A percentile compares a stretch with the other conserved stretches of the same genome.
Conservation (phyloP, 2,113 vertebrate genomes). For the Tamias sibiricus region DNA sequence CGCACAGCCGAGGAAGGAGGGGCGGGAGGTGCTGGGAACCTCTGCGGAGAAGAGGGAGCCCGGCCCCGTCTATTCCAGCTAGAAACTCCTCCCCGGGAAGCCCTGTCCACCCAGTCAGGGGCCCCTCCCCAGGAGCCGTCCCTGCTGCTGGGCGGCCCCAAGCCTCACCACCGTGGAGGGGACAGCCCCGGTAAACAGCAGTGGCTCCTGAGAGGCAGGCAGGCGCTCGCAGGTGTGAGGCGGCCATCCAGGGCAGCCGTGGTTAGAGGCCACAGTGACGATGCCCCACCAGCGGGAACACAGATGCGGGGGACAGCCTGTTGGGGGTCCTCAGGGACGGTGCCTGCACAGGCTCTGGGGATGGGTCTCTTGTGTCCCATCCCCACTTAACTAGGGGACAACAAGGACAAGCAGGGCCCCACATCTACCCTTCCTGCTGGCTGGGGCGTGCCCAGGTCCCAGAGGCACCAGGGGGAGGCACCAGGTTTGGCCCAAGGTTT, state of each 20-base stretch:
- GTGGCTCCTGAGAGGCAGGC: background rate
- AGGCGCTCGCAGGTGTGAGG: background rate
- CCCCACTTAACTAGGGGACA: background rate
- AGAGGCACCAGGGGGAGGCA: background rate
- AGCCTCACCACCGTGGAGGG: background rate
- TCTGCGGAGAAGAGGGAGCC: too few species aligned
- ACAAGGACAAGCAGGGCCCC: fast-evolving
- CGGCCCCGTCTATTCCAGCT: too few species aligned
- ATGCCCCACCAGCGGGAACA: too few species aligned
- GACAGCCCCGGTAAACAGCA: background rate
- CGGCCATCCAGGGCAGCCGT: background rate
- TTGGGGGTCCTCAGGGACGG: slow-evolving; percentile 20
- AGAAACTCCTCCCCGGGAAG: background rate
- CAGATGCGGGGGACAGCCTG: too few species aligned
- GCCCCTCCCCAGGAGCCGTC: background rate
- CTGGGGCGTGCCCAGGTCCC: background rate
- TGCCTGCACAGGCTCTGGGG: slow-evolving; percentile 57
- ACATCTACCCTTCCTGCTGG: slow-evolving; percentile 43
- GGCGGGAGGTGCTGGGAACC: fast-evolving
- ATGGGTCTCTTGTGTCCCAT: too few species aligned
- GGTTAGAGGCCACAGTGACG: too few species aligned
- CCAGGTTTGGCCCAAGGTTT: slow-evolving; percentile 70
- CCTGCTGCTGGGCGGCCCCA: background rate
- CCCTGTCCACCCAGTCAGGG: background rate
- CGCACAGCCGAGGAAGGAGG: too few species aligned